phyloP scores from a whole-genome alignment of 2,113 vertebrate species.

The Cettia cetti region DNA sequence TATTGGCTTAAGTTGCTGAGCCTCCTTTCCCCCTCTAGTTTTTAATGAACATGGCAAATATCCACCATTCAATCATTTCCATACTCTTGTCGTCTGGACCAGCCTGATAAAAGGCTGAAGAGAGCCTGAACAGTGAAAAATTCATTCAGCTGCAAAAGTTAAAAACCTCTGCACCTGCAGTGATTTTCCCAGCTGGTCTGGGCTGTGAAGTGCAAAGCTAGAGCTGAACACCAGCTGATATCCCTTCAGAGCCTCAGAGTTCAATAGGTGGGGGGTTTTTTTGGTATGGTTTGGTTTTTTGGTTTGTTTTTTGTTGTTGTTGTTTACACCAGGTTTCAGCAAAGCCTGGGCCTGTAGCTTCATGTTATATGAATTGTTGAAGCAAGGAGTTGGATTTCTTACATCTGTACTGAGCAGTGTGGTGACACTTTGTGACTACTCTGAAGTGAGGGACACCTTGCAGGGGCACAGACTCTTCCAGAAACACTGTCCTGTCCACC shows the following conservation, averaged over 20 bases:
- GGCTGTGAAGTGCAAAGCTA: not conserved
- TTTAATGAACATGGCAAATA: not conserved
- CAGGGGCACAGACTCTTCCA: not conserved
- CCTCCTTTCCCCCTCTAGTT: not conserved
- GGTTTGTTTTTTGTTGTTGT: too few species aligned
- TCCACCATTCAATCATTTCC: not conserved
- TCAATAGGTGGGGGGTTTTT: not conserved
- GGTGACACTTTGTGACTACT: not conserved
- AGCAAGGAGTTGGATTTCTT: not conserved
- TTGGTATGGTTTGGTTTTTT: too few species aligned
- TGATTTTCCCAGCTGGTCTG: not conserved
- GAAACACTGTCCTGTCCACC: not conserved
- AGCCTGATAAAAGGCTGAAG: not conserved
- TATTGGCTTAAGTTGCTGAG: not conserved
- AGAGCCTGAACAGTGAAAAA: not conserved
- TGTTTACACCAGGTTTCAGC: not conserved
- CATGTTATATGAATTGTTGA: accelerated
- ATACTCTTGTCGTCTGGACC: not conserved
- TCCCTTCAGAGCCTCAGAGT: not conserved
- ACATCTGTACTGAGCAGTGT: accelerated
- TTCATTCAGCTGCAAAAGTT: not conserved
- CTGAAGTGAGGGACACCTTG: not conserved
- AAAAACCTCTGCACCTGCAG: not conserved
- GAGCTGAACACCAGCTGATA: not conserved
- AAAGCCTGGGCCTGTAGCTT: not conserved